Percentiles rank a stretch among this genome's conserved stretches.
These are phyloP conservation scores for Volucella bombylans DNA, from an alignment of 2,888 invertebrate genomes.

Conservation along the genomic window DNA sequence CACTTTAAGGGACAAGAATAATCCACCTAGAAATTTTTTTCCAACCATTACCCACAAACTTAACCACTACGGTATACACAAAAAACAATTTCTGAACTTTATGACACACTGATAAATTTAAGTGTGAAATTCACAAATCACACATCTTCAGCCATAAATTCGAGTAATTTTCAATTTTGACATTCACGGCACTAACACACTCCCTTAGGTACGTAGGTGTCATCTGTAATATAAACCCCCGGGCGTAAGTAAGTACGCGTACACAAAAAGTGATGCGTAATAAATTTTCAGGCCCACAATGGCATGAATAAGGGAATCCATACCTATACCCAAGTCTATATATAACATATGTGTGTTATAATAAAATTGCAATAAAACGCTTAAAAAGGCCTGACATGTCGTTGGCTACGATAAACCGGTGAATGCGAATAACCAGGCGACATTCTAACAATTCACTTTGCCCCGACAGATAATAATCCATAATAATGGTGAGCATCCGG, in stretches of 20 bases:
- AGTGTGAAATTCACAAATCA: conserved; percentile 15
- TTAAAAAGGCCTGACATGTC: not conserved
- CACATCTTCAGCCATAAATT: conserved; percentile 17
- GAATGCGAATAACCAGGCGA: not conserved
- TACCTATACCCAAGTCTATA: no score
- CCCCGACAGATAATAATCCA: conserved; percentile 7
- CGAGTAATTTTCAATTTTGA: conserved; percentile 15
- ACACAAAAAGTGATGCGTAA: not conserved
- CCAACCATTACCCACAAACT: no score
- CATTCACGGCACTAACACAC: not conserved
- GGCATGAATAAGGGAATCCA: not conserved
- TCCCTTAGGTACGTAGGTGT: not conserved
- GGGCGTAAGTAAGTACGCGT: not conserved
- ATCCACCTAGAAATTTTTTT: no score
- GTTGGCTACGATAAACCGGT: conserved; percentile 21
- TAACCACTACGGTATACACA: no score
- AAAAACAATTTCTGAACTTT: not conserved
- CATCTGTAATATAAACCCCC: not conserved
- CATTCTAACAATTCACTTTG: not conserved
- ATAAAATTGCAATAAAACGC: conserved; percentile 31
- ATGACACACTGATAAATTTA: not conserved
- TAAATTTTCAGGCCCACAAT: not conserved
- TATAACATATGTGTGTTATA: not conserved
- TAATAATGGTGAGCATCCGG: conserved; percentile 2
- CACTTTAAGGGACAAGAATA: no score